Base-by-base conservation (phyloP, 2,113 vertebrate genomes). In the Ceyx margarethae region DNA sequence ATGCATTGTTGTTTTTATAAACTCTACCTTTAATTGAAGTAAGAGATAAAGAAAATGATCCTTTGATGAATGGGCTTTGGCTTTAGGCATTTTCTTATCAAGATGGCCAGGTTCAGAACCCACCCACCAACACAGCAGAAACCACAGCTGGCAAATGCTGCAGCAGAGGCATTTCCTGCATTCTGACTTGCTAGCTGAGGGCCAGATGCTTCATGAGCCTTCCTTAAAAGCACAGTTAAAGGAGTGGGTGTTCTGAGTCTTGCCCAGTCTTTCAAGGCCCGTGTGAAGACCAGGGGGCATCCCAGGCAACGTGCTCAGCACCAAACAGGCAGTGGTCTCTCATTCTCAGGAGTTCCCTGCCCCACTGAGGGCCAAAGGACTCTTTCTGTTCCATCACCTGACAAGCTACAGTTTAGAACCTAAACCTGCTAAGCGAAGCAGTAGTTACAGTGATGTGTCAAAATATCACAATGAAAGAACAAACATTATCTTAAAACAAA, bases 51-150 rank as follows among this genome's bases (percentile, higher is more conserved):
- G 91, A 89, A 91, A 95, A 87, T 1, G 56, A 77, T 87, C 61
- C 91, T 94, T 94, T 91, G 92, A 92, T 91, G 91, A 93, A 84
- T 43, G 0, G 56, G 78, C 51, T 42, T 81, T 96, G 84, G 67
- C 89, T 96, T 62, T 33, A 93, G 89, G 89, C 92, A 81, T 93
- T 93, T 89, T 67, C 89, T 96, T 96, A 95, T 94, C 94, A 77
- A 89, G 96, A 96, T 95, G 81, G 64, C 83, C 79, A 80, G 0
- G 4, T 61, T 64, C 75, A 80, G 92, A 94, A 94, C 95, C 75
- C 89, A 92, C 94, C 87, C 92, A 92, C 94, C 96, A 93, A 87
- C 91, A 96, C 85, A 94, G 81, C 94, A 96, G 89, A 96, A 95
- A 95, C 89, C 91, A 91, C 87, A 94, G 72, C 0, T 93, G 94